These are phyloP conservation scores for Micromesistius poutassou DNA, from an alignment of 2,797 vertebrate genomes.

Conservation along the genomic window DNA sequence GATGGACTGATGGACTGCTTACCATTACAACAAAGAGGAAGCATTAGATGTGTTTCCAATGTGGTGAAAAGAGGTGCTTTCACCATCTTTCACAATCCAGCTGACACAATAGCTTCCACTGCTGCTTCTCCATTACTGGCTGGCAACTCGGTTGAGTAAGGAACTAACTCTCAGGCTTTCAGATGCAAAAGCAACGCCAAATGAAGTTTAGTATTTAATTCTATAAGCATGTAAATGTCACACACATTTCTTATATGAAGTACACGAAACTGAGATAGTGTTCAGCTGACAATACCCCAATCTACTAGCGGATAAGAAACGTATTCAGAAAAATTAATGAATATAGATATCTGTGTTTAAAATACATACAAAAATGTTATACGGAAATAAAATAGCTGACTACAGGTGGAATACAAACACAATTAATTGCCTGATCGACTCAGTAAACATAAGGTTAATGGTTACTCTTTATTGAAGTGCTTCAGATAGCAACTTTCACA, in stretches of 20 bases:
- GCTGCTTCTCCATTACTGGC: constrained; percentile 16
- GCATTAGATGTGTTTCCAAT: constrained; percentile 34
- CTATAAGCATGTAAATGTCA: not conserved
- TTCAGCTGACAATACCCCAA: not conserved
- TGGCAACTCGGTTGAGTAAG: not conserved
- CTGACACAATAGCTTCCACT: constrained; percentile 12
- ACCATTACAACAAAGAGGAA: constrained; percentile 49
- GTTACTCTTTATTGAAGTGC: not conserved
- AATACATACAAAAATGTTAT: too few relatives aligned
- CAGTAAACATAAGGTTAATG: not conserved
- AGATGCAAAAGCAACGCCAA: not conserved
- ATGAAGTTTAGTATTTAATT: not conserved
- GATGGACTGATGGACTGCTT: constrained; percentile 8
- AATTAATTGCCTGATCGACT: not conserved
- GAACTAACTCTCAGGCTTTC: not conserved
- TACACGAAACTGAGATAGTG: not conserved
- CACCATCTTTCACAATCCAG: constrained; percentile 31
- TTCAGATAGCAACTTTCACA: not conserved
- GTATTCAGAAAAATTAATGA: not conserved
- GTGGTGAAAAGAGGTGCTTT: constrained; percentile 32
- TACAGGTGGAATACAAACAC: too few relatives aligned
- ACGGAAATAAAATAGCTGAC: too few relatives aligned
- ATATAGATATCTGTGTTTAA: too few relatives aligned
- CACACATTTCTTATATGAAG: too few relatives aligned
- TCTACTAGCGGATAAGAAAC: not conserved